Evolutionary conservation across 2,797 vertebrate species (phyloP).

Genomic region (Amblyopsis hoosieri): DNA sequence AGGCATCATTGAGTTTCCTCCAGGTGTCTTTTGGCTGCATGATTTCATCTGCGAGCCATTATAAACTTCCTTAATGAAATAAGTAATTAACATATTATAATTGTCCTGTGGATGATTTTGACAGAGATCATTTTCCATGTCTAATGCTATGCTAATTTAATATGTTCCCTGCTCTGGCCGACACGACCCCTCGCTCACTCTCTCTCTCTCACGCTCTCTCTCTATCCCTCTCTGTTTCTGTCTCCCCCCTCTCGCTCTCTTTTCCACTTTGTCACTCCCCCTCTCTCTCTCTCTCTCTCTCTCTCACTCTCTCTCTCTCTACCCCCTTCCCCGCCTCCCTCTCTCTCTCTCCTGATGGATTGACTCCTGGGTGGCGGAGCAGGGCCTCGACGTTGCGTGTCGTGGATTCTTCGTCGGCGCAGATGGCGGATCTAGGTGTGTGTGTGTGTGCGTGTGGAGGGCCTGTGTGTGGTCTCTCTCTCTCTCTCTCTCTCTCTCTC

Average conservation of each 20-base stretch:
- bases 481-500: conserved; percentile 6
- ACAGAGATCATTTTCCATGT: conserved; percentile 99
- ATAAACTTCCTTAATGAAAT: conserved; percentile 99
- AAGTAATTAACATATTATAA: conserved; percentile 99
- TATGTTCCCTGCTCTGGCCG: conserved; percentile 95
- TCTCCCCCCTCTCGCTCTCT: conserved; percentile 4
- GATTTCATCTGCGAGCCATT: conserved; percentile 97
- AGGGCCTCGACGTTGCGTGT: conserved; percentile 59
- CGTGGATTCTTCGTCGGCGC: conserved; percentile 72
- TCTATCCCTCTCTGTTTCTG: conserved; percentile 51
- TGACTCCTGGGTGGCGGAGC: conserved; percentile 80
- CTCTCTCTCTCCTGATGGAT: conserved; percentile 70
- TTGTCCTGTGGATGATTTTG: conserved; percentile 99
- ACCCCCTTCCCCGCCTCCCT: background rate
- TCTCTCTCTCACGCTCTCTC: conserved; percentile 74
- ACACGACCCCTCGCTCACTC: conserved; percentile 95
- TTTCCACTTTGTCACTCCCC: conserved; percentile 16
- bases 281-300: conserved; percentile 12
- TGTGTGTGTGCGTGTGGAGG: conserved; percentile 4
- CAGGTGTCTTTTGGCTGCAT: conserved; percentile 92
- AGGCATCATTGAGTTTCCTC: conserved; percentile 88
- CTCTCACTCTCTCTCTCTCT: background rate
- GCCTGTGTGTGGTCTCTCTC: conserved; percentile 42
- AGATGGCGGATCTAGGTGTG: conserved; percentile 60
- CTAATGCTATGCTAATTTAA: conserved; percentile 99